Evolutionary conservation across 2,797 vertebrate species (phyloP), one percentile per base, ranked within the genome.

Genomic region (Danio albolineatus): DNA sequence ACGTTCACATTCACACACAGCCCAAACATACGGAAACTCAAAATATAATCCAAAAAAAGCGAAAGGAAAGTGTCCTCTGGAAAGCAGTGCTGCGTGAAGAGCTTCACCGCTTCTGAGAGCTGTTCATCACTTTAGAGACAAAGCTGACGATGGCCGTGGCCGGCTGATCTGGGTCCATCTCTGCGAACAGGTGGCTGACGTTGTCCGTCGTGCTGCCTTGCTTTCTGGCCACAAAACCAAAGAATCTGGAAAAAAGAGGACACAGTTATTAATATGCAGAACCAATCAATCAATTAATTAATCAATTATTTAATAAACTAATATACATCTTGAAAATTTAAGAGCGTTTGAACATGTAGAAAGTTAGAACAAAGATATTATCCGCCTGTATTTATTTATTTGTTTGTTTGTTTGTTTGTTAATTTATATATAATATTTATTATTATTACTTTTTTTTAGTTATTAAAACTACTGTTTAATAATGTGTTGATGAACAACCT

Each of bases 181-280:
- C 98, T 0, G 98, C 96, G 10, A 99, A 99, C 85, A 99, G 96
- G 91, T 99, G 98, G 90, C 97, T 98, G 86, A 99, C 90, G 8
- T 99, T 99, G 93, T 99, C 98, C 1, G 98, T 98, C 83, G 95
- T 98, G 92, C 98, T 99, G 88, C 97, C 98, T 90, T 98, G 98
- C 88, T 99, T 98, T 78, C 97, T 94, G 6, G 98, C 98, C 90
- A 99, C 98, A 0, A 99, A 99, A 61, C 98, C 98, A 0, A 99
- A 99, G 89, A 99, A 94, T 92, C 98, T 99, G 88, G 0, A 66
- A 28, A n/a, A 43, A 13, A 7, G 38, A 62, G 10, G 46, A 60
- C 2, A 48, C 1, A 28, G 3, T 3, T 28, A 1, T 28, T 28
- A 28, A 28, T 28, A 28, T 28, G 28, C 28, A 28, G 28, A 28